Conservation (phyloP, 2,113 vertebrate species). For the Mesembrinibis cayennensis region DNA sequence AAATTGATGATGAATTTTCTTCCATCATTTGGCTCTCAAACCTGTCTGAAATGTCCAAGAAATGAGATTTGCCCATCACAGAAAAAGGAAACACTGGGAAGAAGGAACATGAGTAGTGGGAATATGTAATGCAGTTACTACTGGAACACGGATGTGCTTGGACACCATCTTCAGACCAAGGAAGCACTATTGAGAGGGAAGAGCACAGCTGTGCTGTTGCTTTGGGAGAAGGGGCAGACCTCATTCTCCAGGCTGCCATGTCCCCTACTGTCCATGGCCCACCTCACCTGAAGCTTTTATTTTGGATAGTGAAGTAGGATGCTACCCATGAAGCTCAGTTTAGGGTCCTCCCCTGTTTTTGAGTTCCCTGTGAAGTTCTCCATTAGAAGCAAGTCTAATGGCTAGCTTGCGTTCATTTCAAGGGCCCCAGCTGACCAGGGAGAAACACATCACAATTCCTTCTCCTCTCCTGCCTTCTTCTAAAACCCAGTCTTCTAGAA, state of each 20-base stretch:
- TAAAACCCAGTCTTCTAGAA: neutral
- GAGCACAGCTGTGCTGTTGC: neutral
- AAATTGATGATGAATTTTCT: slow-evolving; percentile 29
- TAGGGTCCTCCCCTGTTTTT: neutral
- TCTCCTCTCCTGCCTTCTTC: neutral
- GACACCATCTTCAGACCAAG: neutral
- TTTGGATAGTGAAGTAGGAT: neutral
- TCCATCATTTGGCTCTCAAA: neutral
- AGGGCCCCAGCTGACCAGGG: neutral
- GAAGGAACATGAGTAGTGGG: neutral
- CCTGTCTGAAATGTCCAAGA: neutral
- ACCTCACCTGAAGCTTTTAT: neutral
- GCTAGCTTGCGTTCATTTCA: neutral
- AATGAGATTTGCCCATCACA: neutral
- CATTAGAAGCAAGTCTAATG: neutral
- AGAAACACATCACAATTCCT: neutral
- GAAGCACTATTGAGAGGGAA: neutral
- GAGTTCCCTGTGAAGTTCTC: neutral
- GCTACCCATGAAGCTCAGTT: neutral
- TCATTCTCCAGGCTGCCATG: accelerated
- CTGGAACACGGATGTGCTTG: neutral
- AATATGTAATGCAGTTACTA: neutral
- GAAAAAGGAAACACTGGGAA: neutral
- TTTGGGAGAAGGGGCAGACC: neutral
- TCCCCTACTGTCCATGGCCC: neutral